Conservation (phyloP, 2,797 vertebrate species). For the Dicrostonyx torquatus region DNA sequence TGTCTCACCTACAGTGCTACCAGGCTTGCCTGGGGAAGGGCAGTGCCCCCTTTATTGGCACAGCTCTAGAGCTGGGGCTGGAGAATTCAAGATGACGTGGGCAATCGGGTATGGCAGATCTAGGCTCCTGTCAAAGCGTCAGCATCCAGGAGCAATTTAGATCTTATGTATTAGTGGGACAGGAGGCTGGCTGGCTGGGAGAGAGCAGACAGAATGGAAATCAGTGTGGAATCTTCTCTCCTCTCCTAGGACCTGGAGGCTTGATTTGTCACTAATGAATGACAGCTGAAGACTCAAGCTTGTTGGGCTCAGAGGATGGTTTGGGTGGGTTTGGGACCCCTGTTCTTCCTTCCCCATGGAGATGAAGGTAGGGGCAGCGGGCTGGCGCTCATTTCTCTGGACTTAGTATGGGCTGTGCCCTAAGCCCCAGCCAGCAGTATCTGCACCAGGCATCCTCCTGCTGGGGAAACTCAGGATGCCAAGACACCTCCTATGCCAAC, state of each 20-base stretch:
- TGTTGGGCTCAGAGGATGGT: background rate
- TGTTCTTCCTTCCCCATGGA: background rate
- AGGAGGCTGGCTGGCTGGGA: no score
- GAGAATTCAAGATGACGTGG: background rate
- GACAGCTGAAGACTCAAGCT: background rate
- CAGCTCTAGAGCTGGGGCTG: background rate
- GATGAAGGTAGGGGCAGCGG: background rate
- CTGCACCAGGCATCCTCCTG: rapidly evolving
- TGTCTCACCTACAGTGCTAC: background rate
- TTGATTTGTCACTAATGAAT: background rate
- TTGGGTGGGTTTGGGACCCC: background rate
- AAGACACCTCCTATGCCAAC: rapidly evolving
- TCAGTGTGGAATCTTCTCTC: background rate
- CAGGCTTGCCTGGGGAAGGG: background rate
- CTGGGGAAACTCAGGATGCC: background rate
- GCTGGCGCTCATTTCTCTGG: background rate
- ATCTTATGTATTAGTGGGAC: background rate
- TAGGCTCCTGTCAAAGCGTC: background rate
- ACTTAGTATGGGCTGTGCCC: background rate
- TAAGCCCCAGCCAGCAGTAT: background rate
- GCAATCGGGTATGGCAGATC: rapidly evolving
- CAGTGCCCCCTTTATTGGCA: rapidly evolving
- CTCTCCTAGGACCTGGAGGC: background rate
- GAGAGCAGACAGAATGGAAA: background rate
- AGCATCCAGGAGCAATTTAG: background rate